These are phyloP conservation scores for Hydrotaea cyrtoneurina DNA, from an alignment of 2,888 invertebrate genomes.

Conservation along the genomic window DNA sequence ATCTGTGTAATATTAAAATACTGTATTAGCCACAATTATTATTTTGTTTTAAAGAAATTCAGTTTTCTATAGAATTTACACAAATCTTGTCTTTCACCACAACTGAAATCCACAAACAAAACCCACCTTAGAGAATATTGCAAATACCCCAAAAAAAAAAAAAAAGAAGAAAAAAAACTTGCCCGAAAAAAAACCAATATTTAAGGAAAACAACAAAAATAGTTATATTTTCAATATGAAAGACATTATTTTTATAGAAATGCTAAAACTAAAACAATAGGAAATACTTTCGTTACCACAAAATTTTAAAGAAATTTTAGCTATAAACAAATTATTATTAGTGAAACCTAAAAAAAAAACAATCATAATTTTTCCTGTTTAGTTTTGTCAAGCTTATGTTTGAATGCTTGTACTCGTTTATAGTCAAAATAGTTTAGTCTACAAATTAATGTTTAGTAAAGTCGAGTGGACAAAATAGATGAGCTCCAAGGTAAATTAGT, in stretches of 20 bases:
- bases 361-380: neutral
- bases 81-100: slow-evolving; percentile 29
- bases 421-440: neutral
- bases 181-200: slow-evolving; percentile 18
- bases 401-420: neutral
- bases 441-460: neutral
- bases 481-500: no score
- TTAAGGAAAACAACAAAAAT: neutral
- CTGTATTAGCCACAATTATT: slow-evolving; percentile 32
- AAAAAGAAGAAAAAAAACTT: slow-evolving; percentile 33
- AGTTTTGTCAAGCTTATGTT: neutral
- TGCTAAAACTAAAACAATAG: neutral
- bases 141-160: slow-evolving; percentile 1
- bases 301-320: slow-evolving; percentile 8
- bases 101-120: slow-evolving; percentile 25
- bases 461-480: no score
- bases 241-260: slow-evolving; percentile 49
- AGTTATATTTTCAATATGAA: slow-evolving; percentile 40
- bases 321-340: slow-evolving; percentile 14
- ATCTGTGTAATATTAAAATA: neutral
- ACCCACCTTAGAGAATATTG: slow-evolving; percentile 58
- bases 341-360: neutral
- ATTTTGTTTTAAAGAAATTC: neutral
- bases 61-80: neutral
- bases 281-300: slow-evolving; percentile 5